Base-by-base conservation (phyloP, 2,888 invertebrate genomes). In the Biston betularia region DNA sequence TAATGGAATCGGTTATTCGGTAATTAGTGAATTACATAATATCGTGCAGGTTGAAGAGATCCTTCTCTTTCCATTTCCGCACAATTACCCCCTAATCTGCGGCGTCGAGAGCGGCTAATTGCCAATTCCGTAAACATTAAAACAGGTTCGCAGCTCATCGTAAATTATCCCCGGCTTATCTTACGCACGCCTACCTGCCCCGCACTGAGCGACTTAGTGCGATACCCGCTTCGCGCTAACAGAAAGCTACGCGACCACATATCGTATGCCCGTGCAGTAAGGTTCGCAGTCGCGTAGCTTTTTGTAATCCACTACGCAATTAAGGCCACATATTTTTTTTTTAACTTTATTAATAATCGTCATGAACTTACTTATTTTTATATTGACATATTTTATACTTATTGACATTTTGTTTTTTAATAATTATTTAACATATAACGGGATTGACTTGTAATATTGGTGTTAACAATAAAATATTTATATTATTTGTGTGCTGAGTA, bases 111-210 rank as follows among this genome's bases (percentile, higher is more conserved):
- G 40, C 63, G 48, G 63, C 50, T 69, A 62, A 70, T 65, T 54
- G 63, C 48, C 63, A 64, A 66, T 68, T 63, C 58, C 48, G 35
- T 42, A 59, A 65, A 68, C 57, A 65, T 71, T 63, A 69, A 67
- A 54, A 53, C 15, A 10, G 40, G 40, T 67, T 69, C 58, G 58
- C 65, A 46, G 61, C 69, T 72, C 59, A 62, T 60, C 70, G 61
- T 71, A 60, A 74, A 67, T 72, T 72, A 74, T 69, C 62, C 58
- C 15, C 62, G 46, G 70, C 56, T 69, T 68, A 68, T 74, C 69
- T 58, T 63, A 45, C 65, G 68, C 72, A 73, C 75, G 24, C 24
- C 24, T 24, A 24, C 24, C 24, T 24, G 24, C 24, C 24, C 24
- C 24, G 24, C 24, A 24, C 24, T 24, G 24, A 2, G 24, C 24